Evolutionary conservation across 1,140 invertebrate species (phyloP), one percentile per base, ranked within the genome.

Genomic region (Cyphomyrmex costatus): DNA sequence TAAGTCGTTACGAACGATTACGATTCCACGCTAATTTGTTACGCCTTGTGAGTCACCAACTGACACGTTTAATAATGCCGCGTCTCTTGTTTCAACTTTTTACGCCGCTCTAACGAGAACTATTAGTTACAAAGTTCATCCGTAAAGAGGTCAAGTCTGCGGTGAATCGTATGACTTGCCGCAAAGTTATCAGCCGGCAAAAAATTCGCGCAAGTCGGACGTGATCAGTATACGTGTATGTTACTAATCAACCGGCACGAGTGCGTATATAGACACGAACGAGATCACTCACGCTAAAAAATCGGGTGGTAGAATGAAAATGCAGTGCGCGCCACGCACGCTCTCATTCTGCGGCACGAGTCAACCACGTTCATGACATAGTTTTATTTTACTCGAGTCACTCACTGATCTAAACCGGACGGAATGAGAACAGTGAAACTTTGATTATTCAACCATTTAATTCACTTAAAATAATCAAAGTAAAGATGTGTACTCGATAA

Each of bases 301-400:
- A 42, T 42, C 66, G 68, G 73, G 36, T 10, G 36, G 2, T 16
- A 14, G 19, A 82, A 82, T 46, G 79, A 82, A 51, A 82, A 24
- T 71, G 79, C 61, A 53, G 27, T 42, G 24, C n/a, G 60, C 42
- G 21, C 76, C 60, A 30, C 60, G 42, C 42, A 36, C 33, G 79
- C 36, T 73, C 51, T 14, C 53, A 30, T 82, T 82, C 68, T 33
- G 33, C 78, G 30, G 53, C 53, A 49, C 66, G 68, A 83, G 53
- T 60, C 79, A 83, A 30, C n/a, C 68, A 56, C 53, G 53, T 60
- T 83, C 79, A 6, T 83, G 79, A 83, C 79, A 83, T n/a, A 83
- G 79, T 83, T 83, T 74, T 42, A 24, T 61, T 68, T 68, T 74
- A 83, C 33, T 14, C 21, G 51, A 60, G 53, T 74, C 68, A 74